These are phyloP conservation scores for Grus americana DNA, from an alignment of 2,113 vertebrate species.

Conservation along the genomic window DNA sequence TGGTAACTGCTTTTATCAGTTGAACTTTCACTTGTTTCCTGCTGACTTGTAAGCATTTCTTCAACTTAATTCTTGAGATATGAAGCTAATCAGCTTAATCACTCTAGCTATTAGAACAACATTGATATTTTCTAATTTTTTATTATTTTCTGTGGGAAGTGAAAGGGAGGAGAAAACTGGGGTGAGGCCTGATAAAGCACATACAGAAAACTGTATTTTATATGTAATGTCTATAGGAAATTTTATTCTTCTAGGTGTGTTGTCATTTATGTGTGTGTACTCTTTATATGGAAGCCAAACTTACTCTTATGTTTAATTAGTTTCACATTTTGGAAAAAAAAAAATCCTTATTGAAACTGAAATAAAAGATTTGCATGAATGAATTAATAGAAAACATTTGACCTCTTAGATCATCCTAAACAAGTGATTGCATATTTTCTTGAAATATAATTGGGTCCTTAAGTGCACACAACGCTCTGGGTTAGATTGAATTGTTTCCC, in stretches of 20 bases:
- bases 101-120: neutral
- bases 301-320: neutral
- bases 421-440: neutral
- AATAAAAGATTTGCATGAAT: neutral
- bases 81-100: neutral
- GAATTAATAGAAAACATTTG: neutral
- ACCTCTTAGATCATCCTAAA: neutral
- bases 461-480: neutral
- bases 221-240: neutral
- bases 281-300: neutral
- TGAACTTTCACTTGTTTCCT: slow-evolving; percentile 45
- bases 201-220: neutral
- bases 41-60: neutral
- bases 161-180: neutral
- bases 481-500: neutral
- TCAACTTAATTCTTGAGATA: slow-evolving; percentile 28
- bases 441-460: neutral
- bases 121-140: neutral
- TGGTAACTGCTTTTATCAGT: slow-evolving; percentile 37
- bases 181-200: neutral
- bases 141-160: neutral
- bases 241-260: neutral
- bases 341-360: neutral
- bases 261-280: neutral
- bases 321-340: neutral